phyloP scores from a whole-genome alignment of 1,140 invertebrate species.

The Cherax destructor region DNA sequence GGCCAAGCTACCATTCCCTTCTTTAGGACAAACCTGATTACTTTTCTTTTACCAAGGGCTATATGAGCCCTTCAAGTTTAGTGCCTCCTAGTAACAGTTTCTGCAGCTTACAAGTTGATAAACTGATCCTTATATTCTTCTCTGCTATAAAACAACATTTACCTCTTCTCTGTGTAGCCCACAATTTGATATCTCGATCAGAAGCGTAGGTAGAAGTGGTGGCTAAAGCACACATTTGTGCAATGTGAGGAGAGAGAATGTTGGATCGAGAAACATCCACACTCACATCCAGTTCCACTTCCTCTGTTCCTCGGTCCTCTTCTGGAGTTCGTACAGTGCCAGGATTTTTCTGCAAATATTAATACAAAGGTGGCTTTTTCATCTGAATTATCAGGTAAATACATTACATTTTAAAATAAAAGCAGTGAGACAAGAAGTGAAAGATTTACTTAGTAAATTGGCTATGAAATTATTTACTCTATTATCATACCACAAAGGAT shows the following conservation, averaged over 20 bases:
- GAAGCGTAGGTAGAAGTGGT: constrained; percentile 51
- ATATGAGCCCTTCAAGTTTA: no score
- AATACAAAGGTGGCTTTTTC: background rate
- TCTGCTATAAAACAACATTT: background rate
- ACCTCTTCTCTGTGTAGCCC: constrained; percentile 60
- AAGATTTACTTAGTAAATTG: no score
- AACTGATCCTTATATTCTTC: background rate
- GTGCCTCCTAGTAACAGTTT: no score
- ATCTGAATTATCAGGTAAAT: no score
- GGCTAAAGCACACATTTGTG: constrained; percentile 36
- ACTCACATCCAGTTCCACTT: constrained; percentile 58
- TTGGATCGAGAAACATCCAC: constrained; percentile 38
- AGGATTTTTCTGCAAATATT: constrained; percentile 84
- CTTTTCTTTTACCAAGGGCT: no score
- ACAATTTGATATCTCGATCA: constrained; percentile 53
- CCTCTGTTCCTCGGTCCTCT: constrained; percentile 81
- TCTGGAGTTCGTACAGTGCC: constrained; percentile 89
- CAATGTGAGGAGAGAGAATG: constrained; percentile 53
- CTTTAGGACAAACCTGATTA: no score
- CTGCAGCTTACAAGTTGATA: no score
- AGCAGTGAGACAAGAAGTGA: no score
- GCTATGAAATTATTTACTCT: no score
- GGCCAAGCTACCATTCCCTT: no score
- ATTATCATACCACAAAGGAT: no score
- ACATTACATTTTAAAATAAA: no score